A percentile compares a stretch with the other conserved stretches of the same genome.
Conservation (phyloP, 2,797 vertebrate species). For the Cirrhinus mrigala region DNA sequence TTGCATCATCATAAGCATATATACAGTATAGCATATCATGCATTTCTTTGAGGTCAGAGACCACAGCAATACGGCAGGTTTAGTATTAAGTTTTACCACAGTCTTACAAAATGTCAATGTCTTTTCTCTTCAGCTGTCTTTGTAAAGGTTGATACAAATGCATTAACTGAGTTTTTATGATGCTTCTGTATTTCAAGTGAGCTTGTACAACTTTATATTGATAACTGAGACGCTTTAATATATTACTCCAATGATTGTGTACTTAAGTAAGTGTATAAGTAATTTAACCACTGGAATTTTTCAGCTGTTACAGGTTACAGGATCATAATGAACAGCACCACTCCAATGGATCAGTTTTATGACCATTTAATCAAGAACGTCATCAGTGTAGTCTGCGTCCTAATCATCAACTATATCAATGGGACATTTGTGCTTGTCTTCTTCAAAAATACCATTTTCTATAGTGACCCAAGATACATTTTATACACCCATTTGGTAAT, state of each 20-base stretch:
- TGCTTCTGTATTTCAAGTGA: not conserved
- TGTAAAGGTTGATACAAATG: not conserved
- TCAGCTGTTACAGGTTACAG: not conserved
- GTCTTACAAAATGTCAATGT: not conserved
- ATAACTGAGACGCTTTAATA: not conserved
- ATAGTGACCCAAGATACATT: constrained; percentile 68
- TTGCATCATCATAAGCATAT: not conserved
- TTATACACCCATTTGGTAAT: constrained; percentile 73
- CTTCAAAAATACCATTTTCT: constrained; percentile 61
- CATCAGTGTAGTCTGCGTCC: constrained; percentile 50
- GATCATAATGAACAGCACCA: constrained; percentile 64
- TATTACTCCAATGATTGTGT: too few relatives aligned
- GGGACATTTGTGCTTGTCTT: constrained; percentile 66
- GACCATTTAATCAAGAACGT: constrained; percentile 61
- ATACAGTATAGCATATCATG: not conserved
- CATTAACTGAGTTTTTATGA: not conserved
- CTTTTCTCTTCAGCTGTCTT: not conserved
- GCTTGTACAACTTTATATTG: not conserved
- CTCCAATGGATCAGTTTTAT: constrained; percentile 47
- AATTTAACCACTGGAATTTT: not conserved
- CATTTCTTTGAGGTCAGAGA: too few relatives aligned
- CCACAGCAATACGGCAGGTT: not conserved
- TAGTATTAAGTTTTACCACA: too few relatives aligned
- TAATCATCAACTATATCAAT: constrained; percentile 67
- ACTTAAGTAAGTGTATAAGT: not conserved